Evolutionary conservation across 2,113 vertebrate species (phyloP), one percentile per base, ranked within the genome.

Genomic region (Microtus ochrogaster): DNA sequence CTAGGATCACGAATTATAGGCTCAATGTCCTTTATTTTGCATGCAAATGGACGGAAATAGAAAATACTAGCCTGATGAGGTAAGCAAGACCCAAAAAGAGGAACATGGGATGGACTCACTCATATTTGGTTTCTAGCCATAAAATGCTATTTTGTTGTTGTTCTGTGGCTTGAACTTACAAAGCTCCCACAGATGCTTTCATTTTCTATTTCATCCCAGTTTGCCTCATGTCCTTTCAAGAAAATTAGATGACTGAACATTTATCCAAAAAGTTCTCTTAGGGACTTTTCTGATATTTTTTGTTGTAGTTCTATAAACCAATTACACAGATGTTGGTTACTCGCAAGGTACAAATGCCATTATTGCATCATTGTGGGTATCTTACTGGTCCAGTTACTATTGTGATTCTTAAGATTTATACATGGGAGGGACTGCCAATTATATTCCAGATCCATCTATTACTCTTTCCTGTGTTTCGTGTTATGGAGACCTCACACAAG

Each of bases 251-350:
- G 85, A 30, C 68, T 88, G 47, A 36, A 92, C 22, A 89, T 76
- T 84, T 96, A 76, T 92, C 41, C 41, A 66, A 94, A 89, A 95
- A 28, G 9, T 58, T 70, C 16, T 83, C 30, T 86, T 63, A 66
- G 39, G 65, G 44, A 91, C 87, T 74, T 65, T 63, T 85, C 44
- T 87, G 39, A 44, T 83, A 44, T 21, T 91, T 4, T 72, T 77
- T 47, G 17, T 76, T 85, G 4, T 41, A 63, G 14, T 82, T 86
- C 22, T 76, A 24, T 13, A 86, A 73, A 36, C 26, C 26, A 91
- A 52, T 85, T 58, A 63, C 13, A 63, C 14, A 83, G 14, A 13
- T 83, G 26, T 83, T 83, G 8, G 4, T 63, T 28, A 36, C 12
- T 28, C 26, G 24, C 2, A 22, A 3, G 26, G 44, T 36, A 55